phyloP scores from a whole-genome alignment of 92 coral and sea anemone genomes.

The Epizoanthus illoricatus region DNA sequence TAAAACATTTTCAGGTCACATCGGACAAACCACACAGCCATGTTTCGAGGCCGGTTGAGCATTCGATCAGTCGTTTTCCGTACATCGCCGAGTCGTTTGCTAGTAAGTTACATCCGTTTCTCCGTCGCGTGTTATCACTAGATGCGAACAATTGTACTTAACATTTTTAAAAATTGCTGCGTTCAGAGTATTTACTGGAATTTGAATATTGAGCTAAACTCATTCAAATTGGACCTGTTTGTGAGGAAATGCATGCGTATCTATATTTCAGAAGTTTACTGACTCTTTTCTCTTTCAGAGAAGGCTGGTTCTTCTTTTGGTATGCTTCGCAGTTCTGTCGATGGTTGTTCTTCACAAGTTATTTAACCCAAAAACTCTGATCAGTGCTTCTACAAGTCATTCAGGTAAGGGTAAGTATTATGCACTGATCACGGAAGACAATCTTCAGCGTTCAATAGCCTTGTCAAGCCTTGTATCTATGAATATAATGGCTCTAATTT shows the following conservation, averaged over 20 bases:
- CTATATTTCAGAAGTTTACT: not conserved
- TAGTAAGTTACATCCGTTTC: not conserved
- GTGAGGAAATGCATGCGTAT: not conserved
- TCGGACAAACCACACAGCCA: not conserved
- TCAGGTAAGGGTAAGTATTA: slow-evolving; percentile 7
- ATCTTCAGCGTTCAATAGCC: too few species aligned
- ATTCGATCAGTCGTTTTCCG: not conserved
- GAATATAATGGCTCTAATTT: too few species aligned
- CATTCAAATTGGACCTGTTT: too few species aligned
- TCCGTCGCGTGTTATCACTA: not conserved
- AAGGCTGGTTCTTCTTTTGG: slow-evolving; percentile 45
- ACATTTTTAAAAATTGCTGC: too few species aligned
- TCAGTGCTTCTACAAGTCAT: not conserved
- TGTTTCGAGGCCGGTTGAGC: not conserved
- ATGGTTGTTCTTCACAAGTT: slow-evolving; percentile 46
- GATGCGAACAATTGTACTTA: too few species aligned
- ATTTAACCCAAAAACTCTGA: not conserved
- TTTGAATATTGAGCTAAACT: too few species aligned
- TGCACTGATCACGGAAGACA: too few species aligned
- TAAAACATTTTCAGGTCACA: not conserved
- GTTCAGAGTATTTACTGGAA: too few species aligned
- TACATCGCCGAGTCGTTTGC: not conserved
- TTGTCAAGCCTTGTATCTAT: too few species aligned
- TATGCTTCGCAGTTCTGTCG: slow-evolving; percentile 52
- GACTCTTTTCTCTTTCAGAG: slow-evolving; percentile 47